Evolutionary conservation across 2,113 vertebrate genomes (phyloP).

Genomic region (Mustelus asterias): DNA sequence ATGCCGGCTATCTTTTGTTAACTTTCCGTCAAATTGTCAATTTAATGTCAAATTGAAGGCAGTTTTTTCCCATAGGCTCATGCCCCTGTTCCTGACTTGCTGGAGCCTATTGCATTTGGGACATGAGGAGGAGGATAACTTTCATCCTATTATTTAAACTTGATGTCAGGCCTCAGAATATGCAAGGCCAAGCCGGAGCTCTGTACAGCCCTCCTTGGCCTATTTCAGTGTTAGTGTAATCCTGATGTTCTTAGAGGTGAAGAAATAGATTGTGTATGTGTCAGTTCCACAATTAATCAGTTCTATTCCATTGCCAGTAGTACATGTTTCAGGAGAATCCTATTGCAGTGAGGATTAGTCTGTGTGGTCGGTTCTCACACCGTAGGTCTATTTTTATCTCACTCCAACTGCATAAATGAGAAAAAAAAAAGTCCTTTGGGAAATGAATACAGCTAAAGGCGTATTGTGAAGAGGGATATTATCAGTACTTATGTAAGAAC

Average conservation of each 20-base stretch:
- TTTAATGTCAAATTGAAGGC: not conserved
- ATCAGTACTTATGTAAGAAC: not conserved
- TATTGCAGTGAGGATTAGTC: not conserved
- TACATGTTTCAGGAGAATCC: not conserved
- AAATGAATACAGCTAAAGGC: not conserved
- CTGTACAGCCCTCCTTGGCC: not conserved
- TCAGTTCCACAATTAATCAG: not conserved
- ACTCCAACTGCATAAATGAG: not conserved
- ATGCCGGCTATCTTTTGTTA: not conserved
- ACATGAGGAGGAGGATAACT: not conserved
- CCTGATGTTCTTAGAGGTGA: not conserved
- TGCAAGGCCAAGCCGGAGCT: not conserved
- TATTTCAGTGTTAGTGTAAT: not conserved
- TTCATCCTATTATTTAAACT: not conserved
- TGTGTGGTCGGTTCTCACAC: not conserved
- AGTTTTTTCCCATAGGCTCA: not conserved
- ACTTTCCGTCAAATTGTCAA: not conserved
- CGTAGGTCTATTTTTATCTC: conserved; percentile 4
- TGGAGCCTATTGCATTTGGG: not conserved
- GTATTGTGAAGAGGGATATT: not conserved
- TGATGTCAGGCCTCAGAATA: not conserved
- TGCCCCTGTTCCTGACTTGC: not conserved
- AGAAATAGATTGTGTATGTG: not conserved
- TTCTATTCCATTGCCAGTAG: not conserved
- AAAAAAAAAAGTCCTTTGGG: not conserved